phyloP scores from a whole-genome alignment of 92 coral and sea anemone genomes.

The Epizoanthus ramosus region DNA sequence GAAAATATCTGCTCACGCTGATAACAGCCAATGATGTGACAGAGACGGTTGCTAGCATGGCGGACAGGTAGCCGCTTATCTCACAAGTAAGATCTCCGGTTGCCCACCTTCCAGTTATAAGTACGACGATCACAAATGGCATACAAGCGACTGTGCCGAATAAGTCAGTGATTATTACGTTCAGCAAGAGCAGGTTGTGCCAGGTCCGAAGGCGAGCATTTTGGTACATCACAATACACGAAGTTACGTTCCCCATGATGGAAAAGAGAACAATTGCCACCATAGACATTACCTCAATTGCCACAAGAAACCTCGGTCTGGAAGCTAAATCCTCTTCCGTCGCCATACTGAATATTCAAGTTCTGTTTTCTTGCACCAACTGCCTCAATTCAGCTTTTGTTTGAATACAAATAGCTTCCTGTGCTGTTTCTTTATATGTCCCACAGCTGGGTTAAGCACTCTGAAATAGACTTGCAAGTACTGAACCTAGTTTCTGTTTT shows the following conservation, averaged over 20 bases:
- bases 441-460: neutral
- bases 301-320: constrained; percentile 56
- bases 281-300: constrained; percentile 50
- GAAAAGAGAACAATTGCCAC: constrained; percentile 50
- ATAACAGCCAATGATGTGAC: constrained; percentile 64
- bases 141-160: constrained; percentile 48
- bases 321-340: constrained; percentile 49
- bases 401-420: neutral
- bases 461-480: neutral
- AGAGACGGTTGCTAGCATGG: constrained; percentile 56
- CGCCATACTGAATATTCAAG: constrained; percentile 4
- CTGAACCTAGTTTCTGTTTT: neutral
- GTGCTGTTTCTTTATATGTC: neutral
- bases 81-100: constrained; percentile 50
- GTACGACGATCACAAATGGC: constrained; percentile 54
- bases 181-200: constrained; percentile 73
- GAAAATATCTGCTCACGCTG: constrained; percentile 70
- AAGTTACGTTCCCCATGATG: constrained; percentile 50
- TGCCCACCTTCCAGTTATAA: constrained; percentile 59
- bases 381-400: constrained; percentile 3
- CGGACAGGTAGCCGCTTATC: constrained; percentile 56
- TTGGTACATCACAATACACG: constrained; percentile 67
- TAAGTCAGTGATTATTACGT: constrained; percentile 70
- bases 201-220: constrained; percentile 76
- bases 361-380: neutral